Evolutionary conservation across 2,888 invertebrate genomes (phyloP).

Genomic region (Beris morrisii): DNA sequence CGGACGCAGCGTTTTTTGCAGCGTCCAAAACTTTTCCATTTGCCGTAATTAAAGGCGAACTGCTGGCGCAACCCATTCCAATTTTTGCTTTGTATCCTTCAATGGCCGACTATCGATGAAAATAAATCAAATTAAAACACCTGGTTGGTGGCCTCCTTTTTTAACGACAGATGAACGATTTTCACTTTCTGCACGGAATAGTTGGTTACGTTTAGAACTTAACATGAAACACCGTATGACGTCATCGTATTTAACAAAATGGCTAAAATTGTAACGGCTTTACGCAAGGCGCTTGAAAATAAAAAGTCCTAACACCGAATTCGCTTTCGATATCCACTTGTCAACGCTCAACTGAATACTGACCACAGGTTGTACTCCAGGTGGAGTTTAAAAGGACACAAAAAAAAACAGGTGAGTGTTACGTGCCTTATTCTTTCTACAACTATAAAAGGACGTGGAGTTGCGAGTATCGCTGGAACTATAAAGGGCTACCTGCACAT

Average conservation of each 20-base stretch:
- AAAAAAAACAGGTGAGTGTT: constrained; percentile 16
- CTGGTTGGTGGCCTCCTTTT: no score
- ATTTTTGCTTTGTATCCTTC: constrained; percentile 5
- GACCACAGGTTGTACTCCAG: constrained; percentile 20
- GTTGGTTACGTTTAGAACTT: background rate
- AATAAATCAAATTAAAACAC: background rate
- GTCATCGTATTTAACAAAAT: background rate
- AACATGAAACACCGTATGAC: constrained; percentile 4
- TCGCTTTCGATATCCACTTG: constrained; percentile 25
- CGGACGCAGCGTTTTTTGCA: constrained; percentile 39
- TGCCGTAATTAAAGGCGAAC: constrained; percentile 40
- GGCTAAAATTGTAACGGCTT: no score
- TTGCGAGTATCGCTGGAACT: no score
- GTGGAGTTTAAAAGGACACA: constrained; percentile 27
- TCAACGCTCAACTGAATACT: constrained; percentile 28
- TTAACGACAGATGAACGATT: background rate
- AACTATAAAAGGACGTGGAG: no score
- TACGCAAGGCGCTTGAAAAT: no score
- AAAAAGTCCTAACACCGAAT: background rate
- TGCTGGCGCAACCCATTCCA: constrained; percentile 42
- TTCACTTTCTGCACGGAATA: constrained; percentile 13
- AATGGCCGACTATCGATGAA: background rate
- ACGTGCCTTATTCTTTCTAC: background rate
- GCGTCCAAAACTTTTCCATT: constrained; percentile 37
- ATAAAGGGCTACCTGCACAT: no score